These are phyloP conservation scores for Perca flavescens DNA, from an alignment of 2,113 vertebrate species.

Conservation along the genomic window DNA sequence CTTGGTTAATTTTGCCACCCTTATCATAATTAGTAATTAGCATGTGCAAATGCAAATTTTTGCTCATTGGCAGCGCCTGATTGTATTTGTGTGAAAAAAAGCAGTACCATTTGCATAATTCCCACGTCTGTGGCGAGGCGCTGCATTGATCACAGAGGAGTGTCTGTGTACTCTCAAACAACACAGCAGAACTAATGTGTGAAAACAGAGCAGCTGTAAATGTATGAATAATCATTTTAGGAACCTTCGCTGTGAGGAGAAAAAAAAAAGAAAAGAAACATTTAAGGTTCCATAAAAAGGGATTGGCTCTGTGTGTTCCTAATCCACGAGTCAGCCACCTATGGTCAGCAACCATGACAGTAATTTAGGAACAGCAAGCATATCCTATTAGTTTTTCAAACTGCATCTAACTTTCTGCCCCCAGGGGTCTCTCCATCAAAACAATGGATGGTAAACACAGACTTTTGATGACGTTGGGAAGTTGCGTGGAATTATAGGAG, in stretches of 20 bases:
- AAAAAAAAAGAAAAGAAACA: slow-evolving; percentile 22
- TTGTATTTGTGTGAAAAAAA: slow-evolving; percentile 44
- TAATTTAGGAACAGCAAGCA: slow-evolving; percentile 17
- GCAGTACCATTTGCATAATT: slow-evolving; percentile 27
- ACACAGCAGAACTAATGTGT: slow-evolving; percentile 48
- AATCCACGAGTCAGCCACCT: slow-evolving; percentile 51
- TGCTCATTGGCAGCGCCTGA: slow-evolving; percentile 46
- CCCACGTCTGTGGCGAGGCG: slow-evolving; percentile 5
- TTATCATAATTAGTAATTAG: slow-evolving; percentile 68
- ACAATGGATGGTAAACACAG: too few species aligned
- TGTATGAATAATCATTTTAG: slow-evolving; percentile 32
- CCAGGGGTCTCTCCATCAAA: too few species aligned
- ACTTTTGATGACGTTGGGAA: too few species aligned
- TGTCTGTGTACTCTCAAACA: slow-evolving; percentile 39
- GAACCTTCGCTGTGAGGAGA: slow-evolving; percentile 8
- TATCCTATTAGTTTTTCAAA: slow-evolving; percentile 36
- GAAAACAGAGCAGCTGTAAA: slow-evolving; percentile 52
- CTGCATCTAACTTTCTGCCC: not conserved
- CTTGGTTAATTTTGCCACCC: slow-evolving; percentile 13
- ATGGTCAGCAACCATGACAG: slow-evolving; percentile 18
- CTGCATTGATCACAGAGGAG: slow-evolving; percentile 22
- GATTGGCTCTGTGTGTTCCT: slow-evolving; percentile 18
- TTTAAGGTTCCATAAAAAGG: slow-evolving; percentile 8
- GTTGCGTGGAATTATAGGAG: too few species aligned
- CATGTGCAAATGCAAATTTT: slow-evolving; percentile 43